Percentiles rank a stretch among this genome's conserved stretches.
Conservation (phyloP, 2,113 vertebrate genomes). For the Cepphus grylle region DNA sequence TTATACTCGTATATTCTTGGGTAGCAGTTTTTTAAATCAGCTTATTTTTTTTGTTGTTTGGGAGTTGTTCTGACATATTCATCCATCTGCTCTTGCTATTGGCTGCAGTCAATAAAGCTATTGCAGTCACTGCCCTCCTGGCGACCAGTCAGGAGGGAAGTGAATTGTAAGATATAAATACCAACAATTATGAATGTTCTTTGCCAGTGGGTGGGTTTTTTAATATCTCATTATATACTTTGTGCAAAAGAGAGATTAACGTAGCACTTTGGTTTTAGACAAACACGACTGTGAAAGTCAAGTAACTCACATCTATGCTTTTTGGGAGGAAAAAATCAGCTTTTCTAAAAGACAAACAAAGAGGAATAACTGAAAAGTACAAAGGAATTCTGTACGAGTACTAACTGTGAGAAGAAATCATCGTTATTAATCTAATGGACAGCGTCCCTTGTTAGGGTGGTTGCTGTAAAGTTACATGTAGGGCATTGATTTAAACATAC, state of each 20-base stretch:
- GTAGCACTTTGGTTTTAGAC: background rate
- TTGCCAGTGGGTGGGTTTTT: background rate
- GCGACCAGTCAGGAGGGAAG: background rate
- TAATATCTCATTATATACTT: background rate
- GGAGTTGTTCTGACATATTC: background rate
- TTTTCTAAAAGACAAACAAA: background rate
- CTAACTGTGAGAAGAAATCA: background rate
- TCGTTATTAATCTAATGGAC: background rate
- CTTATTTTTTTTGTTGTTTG: background rate
- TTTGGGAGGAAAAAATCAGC: background rate
- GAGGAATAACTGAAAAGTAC: background rate
- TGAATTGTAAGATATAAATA: background rate
- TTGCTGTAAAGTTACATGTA: background rate
- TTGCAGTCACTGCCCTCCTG: background rate
- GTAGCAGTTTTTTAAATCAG: background rate
- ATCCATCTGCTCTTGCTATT: background rate
- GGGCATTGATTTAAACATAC: conserved; percentile 3
- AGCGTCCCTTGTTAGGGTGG: background rate
- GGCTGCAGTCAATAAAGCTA: background rate
- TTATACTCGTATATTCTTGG: background rate
- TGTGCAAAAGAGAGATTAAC: background rate
- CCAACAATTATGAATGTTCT: background rate
- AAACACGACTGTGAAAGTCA: background rate
- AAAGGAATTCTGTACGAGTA: background rate
- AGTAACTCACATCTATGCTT: background rate